These are phyloP conservation scores for Drosophila seclusa DNA, from an alignment of 2,888 invertebrate genomes.

Conservation along the genomic window DNA sequence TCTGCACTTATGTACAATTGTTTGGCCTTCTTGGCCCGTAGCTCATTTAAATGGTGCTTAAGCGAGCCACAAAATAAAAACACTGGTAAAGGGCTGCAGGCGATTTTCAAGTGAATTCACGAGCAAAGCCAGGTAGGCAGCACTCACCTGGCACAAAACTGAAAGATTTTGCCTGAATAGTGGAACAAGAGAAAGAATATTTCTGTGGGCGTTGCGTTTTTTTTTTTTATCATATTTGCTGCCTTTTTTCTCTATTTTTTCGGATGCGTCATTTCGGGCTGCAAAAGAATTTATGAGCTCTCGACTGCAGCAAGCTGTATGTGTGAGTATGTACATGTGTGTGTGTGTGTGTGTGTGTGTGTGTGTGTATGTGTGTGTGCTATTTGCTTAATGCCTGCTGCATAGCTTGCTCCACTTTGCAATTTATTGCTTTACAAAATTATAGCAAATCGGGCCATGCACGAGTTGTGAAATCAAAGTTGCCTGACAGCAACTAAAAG, in stretches of 20 bases:
- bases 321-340: not conserved
- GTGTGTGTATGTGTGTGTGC: constrained; percentile 2
- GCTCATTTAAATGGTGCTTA: constrained; percentile 64
- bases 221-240: constrained; percentile 27
- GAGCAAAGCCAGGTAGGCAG: constrained; percentile 24
- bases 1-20: constrained; percentile 27
- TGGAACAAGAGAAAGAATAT: constrained; percentile 4
- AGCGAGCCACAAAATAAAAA: constrained; percentile 30
- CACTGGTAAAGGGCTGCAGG: constrained; percentile 7
- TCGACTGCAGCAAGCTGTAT: constrained; percentile 23
- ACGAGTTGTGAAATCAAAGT: constrained; percentile 67
- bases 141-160: constrained; percentile 39
- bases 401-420: constrained; percentile 55
- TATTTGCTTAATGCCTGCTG: constrained; percentile 52
- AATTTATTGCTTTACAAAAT: constrained; percentile 73
- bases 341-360: constrained; percentile 5
- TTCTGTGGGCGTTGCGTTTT: constrained; percentile 10
- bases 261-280: constrained; percentile 60
- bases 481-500: constrained; percentile 53
- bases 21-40: constrained; percentile 37
- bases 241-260: constrained; percentile 16
- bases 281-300: constrained; percentile 58
- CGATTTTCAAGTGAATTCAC: constrained; percentile 37
- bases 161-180: constrained; percentile 25
- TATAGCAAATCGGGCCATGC: constrained; percentile 73